Evolutionary conservation across 2,797 vertebrate genomes (phyloP), one percentile per base, ranked within the genome.

Genomic region (Lagodon rhomboides): DNA sequence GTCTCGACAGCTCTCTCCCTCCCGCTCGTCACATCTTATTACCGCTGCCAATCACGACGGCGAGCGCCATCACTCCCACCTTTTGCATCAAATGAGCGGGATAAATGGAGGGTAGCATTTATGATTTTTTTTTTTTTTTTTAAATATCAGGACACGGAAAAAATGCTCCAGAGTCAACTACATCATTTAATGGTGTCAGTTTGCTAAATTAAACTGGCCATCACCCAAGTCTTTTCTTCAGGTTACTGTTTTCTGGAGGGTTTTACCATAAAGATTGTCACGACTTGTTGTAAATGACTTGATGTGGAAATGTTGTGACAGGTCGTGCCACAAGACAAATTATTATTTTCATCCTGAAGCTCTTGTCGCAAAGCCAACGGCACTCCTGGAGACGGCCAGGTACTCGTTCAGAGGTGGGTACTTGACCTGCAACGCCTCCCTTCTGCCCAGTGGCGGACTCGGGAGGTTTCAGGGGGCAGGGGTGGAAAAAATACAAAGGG

Each of bases 11-110:
- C 85, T 51, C 67, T 60, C 69, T 53, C 13, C 44, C 70, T 10
- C 54, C 64, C 65, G 20, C 70, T 73, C 38, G 13, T 83, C 85
- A 77, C 83, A 71, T 87, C 73, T 66, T 78, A 87, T 87, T 87
- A 88, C 49, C 49, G 1, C 63, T 64, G 86, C 69, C 82, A 64
- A 69, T 83, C 70, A 73, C 18, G 55, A n/a, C 0, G 20, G 41
- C 0, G 20, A 50, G 44, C 7, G 10, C 54, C 22, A 54, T 72
- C 77, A 80, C 30, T 73, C 65, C 25, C 54, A 56, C 30, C 66
- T 58, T 82, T 82, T 79, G 73, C 41, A 17, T 78, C 55, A 73
- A 76, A 79, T 9, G n/a, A 44, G 44, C 5, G 15, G 50, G n/a
- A 76, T 68, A 60, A 83, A 81, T 44, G 17, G 47, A 22, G 18